These are phyloP conservation scores for Oscheius sp. DNA, from an alignment of 2,888 invertebrate species.

Conservation along the genomic window DNA sequence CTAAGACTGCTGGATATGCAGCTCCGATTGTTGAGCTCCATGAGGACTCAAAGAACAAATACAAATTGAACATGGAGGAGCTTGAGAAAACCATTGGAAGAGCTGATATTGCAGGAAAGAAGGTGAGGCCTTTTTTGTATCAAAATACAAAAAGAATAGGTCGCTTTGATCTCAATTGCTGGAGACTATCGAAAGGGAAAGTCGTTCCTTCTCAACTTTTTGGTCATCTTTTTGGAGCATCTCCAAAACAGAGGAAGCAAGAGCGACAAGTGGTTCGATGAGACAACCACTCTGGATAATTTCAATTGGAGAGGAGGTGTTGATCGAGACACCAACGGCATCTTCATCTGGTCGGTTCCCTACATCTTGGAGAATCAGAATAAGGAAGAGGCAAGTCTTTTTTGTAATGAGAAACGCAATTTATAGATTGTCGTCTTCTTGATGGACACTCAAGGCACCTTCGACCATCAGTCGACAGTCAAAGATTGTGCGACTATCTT, in stretches of 20 bases:
- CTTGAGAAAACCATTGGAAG: neutral
- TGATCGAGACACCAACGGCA: conserved; percentile 77
- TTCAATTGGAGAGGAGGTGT: conserved; percentile 59
- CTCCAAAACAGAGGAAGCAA: conserved; percentile 75
- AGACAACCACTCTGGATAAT: conserved; percentile 47
- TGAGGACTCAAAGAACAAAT: neutral
- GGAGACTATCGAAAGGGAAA: conserved; percentile 59
- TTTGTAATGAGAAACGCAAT: neutral
- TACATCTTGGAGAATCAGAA: conserved; percentile 76
- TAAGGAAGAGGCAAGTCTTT: conserved; percentile 70
- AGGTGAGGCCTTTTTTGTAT: too few relatives aligned
- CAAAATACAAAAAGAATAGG: too few relatives aligned
- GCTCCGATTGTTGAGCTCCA: conserved; percentile 4
- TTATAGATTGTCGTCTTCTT: conserved; percentile 76
- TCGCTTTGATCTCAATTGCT: conserved; percentile 89
- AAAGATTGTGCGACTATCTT: conserved; percentile 95
- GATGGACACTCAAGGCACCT: conserved; percentile 92
- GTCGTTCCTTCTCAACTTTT: conserved; percentile 81
- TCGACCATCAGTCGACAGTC: conserved; percentile 94
- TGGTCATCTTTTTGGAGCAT: conserved; percentile 87
- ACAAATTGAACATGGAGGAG: conserved; percentile 5
- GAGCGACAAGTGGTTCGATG: conserved; percentile 59
- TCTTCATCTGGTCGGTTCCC: conserved; percentile 93
- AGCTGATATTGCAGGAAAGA: conserved; percentile 46
- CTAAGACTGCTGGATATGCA: too few relatives aligned